Evolutionary conservation across 2,113 vertebrate genomes (phyloP), one percentile per base, ranked within the genome.

Genomic region (Percina caprodes): DNA sequence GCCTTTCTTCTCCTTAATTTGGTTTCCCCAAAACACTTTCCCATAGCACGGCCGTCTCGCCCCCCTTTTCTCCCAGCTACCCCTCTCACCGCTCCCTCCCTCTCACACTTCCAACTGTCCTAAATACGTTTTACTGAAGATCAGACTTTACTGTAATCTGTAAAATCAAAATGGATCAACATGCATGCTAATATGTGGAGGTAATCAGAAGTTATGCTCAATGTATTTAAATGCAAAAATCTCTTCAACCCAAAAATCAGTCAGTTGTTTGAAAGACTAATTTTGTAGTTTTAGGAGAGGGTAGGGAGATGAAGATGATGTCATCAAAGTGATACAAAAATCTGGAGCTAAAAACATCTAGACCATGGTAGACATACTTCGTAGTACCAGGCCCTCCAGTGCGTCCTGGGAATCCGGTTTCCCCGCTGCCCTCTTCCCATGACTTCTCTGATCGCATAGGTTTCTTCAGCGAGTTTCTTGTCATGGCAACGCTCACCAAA

Each of bases 11-110:
- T 83, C 91, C 88, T 90, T 93, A 92, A 93, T 94, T 95, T 91
- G 92, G 92, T 94, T 92, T 94, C 91, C 87, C 91, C 89, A 86
- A 93, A 94, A 94, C 92, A 88, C 92, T 95, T 94, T 95, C 94
- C 93, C 94, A 95, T 94, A 94, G 91, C 93, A 72, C 77, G 86
- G 93, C 89, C 60, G 91, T 94, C 93, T 93, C 91, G 86, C 91
- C 87, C 90, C 82, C 82, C 72, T 81, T 83, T 80, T 87, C 85
- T 85, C 82, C 77, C 80, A 81, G 69, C 85, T 82, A 68, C 76
- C 79, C 83, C 72, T 88, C 82, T 86, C 81, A 74, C 83, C 80
- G 71, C 85, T 71, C 85, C 85, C 84, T 77, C 76, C 71, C 42
- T 76, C 59, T 51, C 68, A 45, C 60, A 72, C 71, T 72, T 82